phyloP scores from a whole-genome alignment of 2,888 invertebrate genomes.

The Pristionchus arcanus region DNA sequence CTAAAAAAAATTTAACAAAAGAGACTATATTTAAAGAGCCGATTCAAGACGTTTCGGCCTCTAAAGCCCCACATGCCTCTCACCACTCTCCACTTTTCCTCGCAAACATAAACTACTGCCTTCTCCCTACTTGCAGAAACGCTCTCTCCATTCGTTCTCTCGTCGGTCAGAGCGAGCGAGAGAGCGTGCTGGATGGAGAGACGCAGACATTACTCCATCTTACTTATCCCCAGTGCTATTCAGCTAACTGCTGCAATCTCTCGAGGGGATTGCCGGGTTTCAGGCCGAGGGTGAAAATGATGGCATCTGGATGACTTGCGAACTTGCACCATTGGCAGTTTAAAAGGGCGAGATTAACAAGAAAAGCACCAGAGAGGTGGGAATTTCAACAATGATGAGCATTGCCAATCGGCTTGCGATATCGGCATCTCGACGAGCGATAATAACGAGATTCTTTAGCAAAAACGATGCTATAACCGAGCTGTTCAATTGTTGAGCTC shows the following conservation, averaged over 20 bases:
- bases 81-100: neutral
- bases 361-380: too few relatives aligned
- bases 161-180: neutral
- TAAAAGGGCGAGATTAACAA: too few relatives aligned
- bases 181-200: too few relatives aligned
- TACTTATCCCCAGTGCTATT: neutral
- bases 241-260: neutral
- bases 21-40: too few relatives aligned
- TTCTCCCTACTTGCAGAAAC: neutral
- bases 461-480: neutral
- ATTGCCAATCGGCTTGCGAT: neutral
- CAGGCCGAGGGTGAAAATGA: neutral
- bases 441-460: neutral
- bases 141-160: neutral
- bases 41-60: too few relatives aligned
- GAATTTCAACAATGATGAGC: neutral
- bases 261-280: neutral
- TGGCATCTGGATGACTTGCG: neutral
- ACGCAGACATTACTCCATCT: too few relatives aligned
- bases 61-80: neutral
- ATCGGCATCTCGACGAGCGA: neutral
- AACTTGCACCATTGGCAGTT: neutral
- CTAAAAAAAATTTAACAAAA: too few relatives aligned
- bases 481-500: neutral
- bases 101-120: neutral